Evolutionary conservation across 2,797 vertebrate species (phyloP).

Genomic region (Prunella strophiata): DNA sequence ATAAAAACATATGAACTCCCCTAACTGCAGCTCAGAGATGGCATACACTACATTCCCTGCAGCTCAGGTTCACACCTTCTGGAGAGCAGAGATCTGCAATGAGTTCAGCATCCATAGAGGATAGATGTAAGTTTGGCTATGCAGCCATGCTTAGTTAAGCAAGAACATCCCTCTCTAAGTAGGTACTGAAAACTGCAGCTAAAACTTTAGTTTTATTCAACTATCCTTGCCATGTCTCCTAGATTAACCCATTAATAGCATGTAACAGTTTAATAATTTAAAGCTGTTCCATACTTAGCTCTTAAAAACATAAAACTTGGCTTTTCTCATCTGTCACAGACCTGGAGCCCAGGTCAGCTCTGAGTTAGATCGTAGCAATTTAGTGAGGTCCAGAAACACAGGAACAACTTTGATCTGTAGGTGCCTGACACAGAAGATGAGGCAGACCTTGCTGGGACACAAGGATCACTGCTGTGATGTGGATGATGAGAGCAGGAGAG

Average conservation of each 20-base stretch:
- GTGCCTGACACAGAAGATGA: neutral
- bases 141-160: neutral
- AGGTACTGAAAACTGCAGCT: neutral
- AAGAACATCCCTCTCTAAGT: neutral
- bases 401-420: neutral
- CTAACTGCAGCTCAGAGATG: neutral
- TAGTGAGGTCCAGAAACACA: neutral
- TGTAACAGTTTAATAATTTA: neutral
- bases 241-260: neutral
- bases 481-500: neutral
- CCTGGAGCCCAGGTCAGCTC: neutral
- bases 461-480: neutral
- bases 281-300: neutral
- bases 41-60: neutral
- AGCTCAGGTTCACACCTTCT: neutral
- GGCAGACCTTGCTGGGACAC: fast-evolving
- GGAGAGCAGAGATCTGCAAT: neutral
- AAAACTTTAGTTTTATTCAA: neutral
- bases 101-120: fast-evolving
- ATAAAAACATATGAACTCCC: neutral
- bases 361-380: neutral
- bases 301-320: neutral
- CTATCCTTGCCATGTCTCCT: neutral
- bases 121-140: neutral
- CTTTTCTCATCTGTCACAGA: neutral